Evolutionary conservation across 2,888 invertebrate genomes (phyloP).

Genomic region (Chesias legatella): DNA sequence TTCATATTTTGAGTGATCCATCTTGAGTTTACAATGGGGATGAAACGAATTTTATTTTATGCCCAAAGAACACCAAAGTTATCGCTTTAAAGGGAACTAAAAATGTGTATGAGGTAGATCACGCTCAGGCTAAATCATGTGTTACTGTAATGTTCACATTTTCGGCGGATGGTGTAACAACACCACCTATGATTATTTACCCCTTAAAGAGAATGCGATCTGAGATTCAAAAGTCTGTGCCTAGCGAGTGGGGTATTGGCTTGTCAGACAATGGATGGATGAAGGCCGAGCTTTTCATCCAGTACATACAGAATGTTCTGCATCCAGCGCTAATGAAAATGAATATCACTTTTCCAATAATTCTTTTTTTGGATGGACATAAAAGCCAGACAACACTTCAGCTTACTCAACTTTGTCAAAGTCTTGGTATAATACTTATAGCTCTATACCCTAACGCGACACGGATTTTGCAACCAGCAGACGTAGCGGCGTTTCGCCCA

Average conservation of each 20-base stretch:
- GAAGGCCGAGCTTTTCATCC: too few relatives aligned
- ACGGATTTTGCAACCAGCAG: conserved; percentile 33
- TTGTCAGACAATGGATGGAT: too few relatives aligned
- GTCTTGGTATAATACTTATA: too few relatives aligned
- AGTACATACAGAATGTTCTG: too few relatives aligned
- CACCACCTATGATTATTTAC: conserved; percentile 32
- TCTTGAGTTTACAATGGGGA: conserved; percentile 28
- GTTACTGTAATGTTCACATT: conserved; percentile 23
- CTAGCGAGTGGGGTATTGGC: too few relatives aligned
- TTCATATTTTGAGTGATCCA: conserved; percentile 27
- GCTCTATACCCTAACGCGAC: conserved; percentile 28
- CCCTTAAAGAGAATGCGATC: conserved; percentile 27
- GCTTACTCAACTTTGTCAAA: conserved; percentile 25
- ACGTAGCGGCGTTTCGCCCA: conserved; percentile 35
- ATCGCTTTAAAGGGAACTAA: conserved; percentile 14
- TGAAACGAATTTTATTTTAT: conserved; percentile 30
- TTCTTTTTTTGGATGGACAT: conserved; percentile 37
- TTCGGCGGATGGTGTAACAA: conserved; percentile 22
- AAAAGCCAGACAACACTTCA: conserved; percentile 32
- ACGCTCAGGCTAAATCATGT: conserved; percentile 17
- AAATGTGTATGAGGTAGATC: conserved; percentile 21
- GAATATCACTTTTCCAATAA: conserved; percentile 32
- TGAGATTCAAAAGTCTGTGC: too few relatives aligned
- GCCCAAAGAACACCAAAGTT: conserved; percentile 26
- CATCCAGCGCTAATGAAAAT: too few relatives aligned